A percentile compares a stretch with the other conserved stretches of the same genome.
Evolutionary conservation across 2,888 invertebrate species (phyloP).

Genomic region (Drosophila atripex): DNA sequence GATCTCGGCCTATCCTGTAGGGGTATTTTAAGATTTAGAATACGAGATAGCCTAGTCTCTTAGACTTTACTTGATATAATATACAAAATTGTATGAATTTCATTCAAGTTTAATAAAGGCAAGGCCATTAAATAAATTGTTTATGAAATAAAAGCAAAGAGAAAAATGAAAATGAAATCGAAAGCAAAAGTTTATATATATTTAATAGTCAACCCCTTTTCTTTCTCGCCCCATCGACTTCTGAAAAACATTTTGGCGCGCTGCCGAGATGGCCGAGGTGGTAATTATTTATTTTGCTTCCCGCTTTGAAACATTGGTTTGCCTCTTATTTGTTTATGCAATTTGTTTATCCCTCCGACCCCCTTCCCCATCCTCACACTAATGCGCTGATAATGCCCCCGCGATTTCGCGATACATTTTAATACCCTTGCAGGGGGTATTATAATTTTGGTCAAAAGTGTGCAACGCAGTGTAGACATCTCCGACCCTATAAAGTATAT

Average conservation of each 20-base stretch:
- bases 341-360: neutral
- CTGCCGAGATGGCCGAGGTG: neutral
- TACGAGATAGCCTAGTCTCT: too few relatives aligned
- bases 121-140: neutral
- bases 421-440: too few relatives aligned
- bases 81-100: too few relatives aligned
- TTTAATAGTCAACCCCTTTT: too few relatives aligned
- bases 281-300: slow-evolving; percentile 10
- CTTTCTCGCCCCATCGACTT: neutral
- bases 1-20: slow-evolving; percentile 86
- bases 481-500: too few relatives aligned
- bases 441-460: too few relatives aligned
- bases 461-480: too few relatives aligned
- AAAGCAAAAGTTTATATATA: neutral
- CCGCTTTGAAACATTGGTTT: slow-evolving; percentile 7
- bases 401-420: slow-evolving; percentile 78
- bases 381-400: slow-evolving; percentile 92
- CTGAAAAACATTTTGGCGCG: slow-evolving; percentile 12
- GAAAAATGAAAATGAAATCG: neutral
- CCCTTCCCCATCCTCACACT: slow-evolving; percentile 85
- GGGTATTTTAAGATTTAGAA: slow-evolving; percentile 4
- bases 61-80: too few relatives aligned
- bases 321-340: slow-evolving; percentile 8
- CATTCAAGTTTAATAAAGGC: neutral
- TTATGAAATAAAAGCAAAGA: neutral